phyloP scores from a whole-genome alignment of 2,113 vertebrate genomes.

The Clarias batrachus region DNA sequence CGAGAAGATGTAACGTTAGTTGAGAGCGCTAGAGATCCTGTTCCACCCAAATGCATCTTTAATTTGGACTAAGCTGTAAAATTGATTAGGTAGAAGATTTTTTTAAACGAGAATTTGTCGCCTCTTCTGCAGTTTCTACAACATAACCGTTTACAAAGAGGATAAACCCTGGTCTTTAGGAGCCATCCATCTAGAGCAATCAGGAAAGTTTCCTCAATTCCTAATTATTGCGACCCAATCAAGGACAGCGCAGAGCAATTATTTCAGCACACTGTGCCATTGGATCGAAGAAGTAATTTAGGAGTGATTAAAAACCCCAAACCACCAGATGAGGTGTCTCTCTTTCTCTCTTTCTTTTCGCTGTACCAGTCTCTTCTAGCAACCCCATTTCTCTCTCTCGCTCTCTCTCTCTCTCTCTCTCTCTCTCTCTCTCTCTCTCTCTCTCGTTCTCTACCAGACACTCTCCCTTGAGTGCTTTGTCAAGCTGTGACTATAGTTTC shows the following conservation, averaged over 20 bases:
- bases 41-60: neutral
- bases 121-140: neutral
- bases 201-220: slow-evolving; percentile 1
- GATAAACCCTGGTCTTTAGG: slow-evolving; percentile 13
- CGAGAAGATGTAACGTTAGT: neutral
- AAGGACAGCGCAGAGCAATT: slow-evolving; percentile 31
- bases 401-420: neutral
- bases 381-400: slow-evolving; percentile 9
- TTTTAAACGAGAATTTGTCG: neutral
- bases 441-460: neutral
- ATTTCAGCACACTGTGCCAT: slow-evolving; percentile 2
- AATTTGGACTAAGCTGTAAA: neutral
- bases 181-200: slow-evolving; percentile 8
- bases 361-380: neutral
- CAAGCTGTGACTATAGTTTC: slow-evolving; percentile 28
- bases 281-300: slow-evolving; percentile 44
- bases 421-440: slow-evolving; percentile 4
- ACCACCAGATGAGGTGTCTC: slow-evolving; percentile 16
- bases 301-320: slow-evolving; percentile 51
- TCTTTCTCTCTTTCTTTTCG: neutral
- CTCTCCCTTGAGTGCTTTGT: slow-evolving; percentile 24
- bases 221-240: slow-evolving; percentile 40
- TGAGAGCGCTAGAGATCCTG: neutral
- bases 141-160: neutral
- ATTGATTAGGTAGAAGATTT: neutral